A percentile compares a stretch with the other conserved stretches of the same genome.
Evolutionary conservation across 2,888 invertebrate species (phyloP).

Genomic region (Pyrrhosoma nymphula): DNA sequence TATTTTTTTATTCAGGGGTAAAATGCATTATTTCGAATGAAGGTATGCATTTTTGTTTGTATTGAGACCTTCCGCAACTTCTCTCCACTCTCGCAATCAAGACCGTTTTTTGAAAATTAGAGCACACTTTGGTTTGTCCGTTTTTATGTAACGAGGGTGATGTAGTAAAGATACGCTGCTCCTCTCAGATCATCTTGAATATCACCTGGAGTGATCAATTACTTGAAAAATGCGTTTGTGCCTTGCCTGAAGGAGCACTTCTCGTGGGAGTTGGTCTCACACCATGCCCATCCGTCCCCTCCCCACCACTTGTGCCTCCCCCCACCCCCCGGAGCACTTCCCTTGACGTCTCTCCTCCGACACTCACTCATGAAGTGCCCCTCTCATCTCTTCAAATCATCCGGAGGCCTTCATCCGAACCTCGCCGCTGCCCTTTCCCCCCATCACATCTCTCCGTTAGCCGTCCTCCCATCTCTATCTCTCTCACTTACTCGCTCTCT

Average conservation of each 20-base stretch:
- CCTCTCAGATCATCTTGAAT: not conserved
- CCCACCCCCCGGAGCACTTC: not conserved
- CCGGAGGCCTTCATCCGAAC: not conserved
- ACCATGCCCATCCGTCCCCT: not conserved
- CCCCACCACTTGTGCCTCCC: not conserved
- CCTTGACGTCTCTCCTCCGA: not conserved
- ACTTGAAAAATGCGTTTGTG: not conserved
- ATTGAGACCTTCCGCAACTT: too few relatives aligned
- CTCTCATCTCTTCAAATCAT: slow-evolving; percentile 26
- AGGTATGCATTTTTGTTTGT: too few relatives aligned
- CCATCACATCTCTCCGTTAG: not conserved
- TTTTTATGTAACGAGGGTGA: too few relatives aligned
- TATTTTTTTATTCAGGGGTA: too few relatives aligned
- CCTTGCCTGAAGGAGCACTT: not conserved
- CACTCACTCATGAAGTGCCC: slow-evolving; percentile 43
- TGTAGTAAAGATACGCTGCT: too few relatives aligned
- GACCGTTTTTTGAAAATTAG: too few relatives aligned
- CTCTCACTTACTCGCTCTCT: not conserved
- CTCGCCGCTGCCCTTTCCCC: not conserved
- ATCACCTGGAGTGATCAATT: not conserved
- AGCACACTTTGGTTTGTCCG: too few relatives aligned
- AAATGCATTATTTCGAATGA: too few relatives aligned
- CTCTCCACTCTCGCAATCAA: too few relatives aligned
- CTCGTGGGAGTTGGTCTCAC: not conserved
- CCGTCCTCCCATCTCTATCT: not conserved